phyloP scores from a whole-genome alignment of 2,113 vertebrate species.

The Picathartes gymnocephalus region DNA sequence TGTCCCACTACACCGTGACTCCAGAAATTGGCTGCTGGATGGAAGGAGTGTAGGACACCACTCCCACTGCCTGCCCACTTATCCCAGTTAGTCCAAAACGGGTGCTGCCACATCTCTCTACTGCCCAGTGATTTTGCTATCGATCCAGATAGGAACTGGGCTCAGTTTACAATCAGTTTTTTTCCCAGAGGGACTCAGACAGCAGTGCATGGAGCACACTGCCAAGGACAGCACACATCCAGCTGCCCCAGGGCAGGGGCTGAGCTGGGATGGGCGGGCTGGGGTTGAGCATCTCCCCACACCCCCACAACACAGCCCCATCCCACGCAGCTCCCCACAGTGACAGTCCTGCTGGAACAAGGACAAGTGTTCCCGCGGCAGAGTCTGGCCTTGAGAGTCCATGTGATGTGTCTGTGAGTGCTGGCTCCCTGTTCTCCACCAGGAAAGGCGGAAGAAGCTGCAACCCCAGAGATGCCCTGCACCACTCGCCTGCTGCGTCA shows the following conservation, averaged over 20 bases:
- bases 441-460: background rate
- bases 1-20: background rate
- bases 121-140: background rate
- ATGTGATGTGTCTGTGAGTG: background rate
- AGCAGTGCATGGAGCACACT: background rate
- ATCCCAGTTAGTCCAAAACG: background rate
- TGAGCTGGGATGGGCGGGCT: background rate
- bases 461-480: background rate
- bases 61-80: background rate
- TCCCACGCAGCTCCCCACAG: fast-evolving
- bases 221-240: background rate
- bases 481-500: fast-evolving
- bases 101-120: background rate
- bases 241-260: background rate
- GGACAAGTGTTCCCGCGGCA: background rate
- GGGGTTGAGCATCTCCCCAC: background rate
- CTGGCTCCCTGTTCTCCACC: background rate
- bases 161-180: background rate
- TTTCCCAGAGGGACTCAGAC: background rate
- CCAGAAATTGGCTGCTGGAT: background rate
- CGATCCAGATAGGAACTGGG: background rate
- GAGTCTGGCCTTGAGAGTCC: background rate
- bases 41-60: background rate
- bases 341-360: background rate
- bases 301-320: background rate